phyloP scores from a whole-genome alignment of 2,113 vertebrate species.

The Cochlearius cochlearius region DNA sequence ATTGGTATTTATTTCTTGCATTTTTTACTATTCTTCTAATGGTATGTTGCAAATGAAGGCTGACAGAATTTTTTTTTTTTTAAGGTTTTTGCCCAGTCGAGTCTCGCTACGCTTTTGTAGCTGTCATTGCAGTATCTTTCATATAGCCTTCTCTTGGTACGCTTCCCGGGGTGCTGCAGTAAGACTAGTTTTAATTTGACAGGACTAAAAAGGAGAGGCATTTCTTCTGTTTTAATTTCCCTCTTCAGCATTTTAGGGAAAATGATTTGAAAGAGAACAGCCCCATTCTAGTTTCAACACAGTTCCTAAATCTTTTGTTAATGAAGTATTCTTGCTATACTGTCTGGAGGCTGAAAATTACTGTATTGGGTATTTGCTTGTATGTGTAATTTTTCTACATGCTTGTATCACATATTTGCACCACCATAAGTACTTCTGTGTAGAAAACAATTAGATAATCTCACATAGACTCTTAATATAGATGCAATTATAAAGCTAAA shows the following conservation, averaged over 20 bases:
- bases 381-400: not conserved
- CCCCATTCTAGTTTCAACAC: not conserved
- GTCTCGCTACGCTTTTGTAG: not conserved
- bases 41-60: not conserved
- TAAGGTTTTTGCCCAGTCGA: not conserved
- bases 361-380: not conserved
- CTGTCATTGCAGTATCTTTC: not conserved
- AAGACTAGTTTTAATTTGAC: not conserved
- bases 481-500: not conserved
- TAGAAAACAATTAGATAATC: not conserved
- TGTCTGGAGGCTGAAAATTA: not conserved
- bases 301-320: not conserved
- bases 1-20: not conserved
- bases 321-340: not conserved
- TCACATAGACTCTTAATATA: not conserved
- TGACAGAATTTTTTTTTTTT: not conserved
- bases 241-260: not conserved
- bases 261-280: not conserved
- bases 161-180: not conserved
- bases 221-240: not conserved
- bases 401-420: not conserved
- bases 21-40: not conserved
- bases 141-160: not conserved
- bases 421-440: not conserved
- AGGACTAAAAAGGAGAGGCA: not conserved